Base-by-base conservation (phyloP, 2,888 invertebrate genomes). In the Melinaea menophilus region DNA sequence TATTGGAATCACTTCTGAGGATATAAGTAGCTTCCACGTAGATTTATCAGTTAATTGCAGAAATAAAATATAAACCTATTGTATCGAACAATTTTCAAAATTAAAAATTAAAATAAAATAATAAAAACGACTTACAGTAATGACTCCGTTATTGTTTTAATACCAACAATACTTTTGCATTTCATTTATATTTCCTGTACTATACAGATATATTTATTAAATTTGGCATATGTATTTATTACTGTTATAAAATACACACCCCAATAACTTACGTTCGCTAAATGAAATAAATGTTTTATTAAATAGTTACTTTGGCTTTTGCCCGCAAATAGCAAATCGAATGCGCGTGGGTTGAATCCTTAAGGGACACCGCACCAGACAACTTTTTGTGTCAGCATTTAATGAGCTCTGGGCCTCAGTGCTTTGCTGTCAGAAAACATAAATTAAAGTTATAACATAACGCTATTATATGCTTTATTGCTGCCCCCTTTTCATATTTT, bases 391-490 rank as follows among this genome's bases (percentile, higher is more conserved):
- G 83, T 81, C 81, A 81, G 79, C 76, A 78, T 84, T 81, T 88
- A 86, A 88, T 88, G 84, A 86, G 85, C 85, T 88, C 71, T 75
- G 88, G 84, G 88, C 80, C 79, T 85, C 78, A 70, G 85, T 75
- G 83, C 68, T 78, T 72, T 68, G 69, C 69, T 73, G 74, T 76
- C 67, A 69, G 72, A 71, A 78, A 79, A 75, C 71, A 78, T 79
- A 81, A 82, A 75, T 75, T 73, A 74, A 74, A 69, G 70, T 69
- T 74, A 75, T 75, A 73, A 72, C 68, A 65, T 71, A 70, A 65
- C 55, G 56, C 66, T 66, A 69, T 68, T 63, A 58, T 62, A 47
- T 5, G 57, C 62, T 64, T 62, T 48, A 51, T 7, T 51, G 51
- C 31, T 51, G 51, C 31, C 22, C 51, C 51, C 51, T 9, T 51